Evolutionary conservation across 2,797 vertebrate species (phyloP), one percentile per base, ranked within the genome.

Genomic region (Cirrhinus molitorella): DNA sequence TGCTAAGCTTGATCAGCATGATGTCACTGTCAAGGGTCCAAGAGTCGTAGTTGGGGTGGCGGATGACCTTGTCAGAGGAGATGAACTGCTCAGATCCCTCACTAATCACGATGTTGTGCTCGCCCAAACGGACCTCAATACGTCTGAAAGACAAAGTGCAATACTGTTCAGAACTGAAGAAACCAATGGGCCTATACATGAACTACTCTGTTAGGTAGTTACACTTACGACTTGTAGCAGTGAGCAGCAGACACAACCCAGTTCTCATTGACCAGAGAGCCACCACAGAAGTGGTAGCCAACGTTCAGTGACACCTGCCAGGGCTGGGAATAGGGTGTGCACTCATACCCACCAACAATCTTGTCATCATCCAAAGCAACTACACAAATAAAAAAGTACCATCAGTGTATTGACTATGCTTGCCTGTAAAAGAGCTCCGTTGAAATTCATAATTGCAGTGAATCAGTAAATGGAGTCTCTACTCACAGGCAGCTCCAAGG

Each of bases 1-100:
- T 51, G 86, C 92, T 89, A 86, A 98, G 91, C 89, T 95, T 96
- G 91, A 97, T 93, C 90, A 96, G 94, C 96, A 97, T 96, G 89
- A 97, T 90, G 91, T 97, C 96, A 1, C 96, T 96, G 92, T 96
- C 40, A 7, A 96, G 88, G 5, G 43, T 88, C 1, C 6, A 71
- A 31, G 91, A 0, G 49, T 37, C 90, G 45, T 89, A 96, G 12
- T 61, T 63, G 51, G 94, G 89, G 86, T 97, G 91, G 19, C 77
- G 90, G 88, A 97, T 93, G 83, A 96, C 86, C 65, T 87, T 86
- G 49, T 88, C 68, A 1, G 96, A 91, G 2, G 0, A 61, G 68
- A 97, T 95, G 3, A 85, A 86, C 91, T 97, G 94, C 90, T 96
- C 94, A 1, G 3, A 71, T 47, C 91, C 85, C 51, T 96, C 96